Percentiles rank a stretch among this genome's conserved stretches.
These are phyloP conservation scores for Zenarchopterus dispar DNA, from an alignment of 2,797 vertebrate genomes.

Conservation along the genomic window DNA sequence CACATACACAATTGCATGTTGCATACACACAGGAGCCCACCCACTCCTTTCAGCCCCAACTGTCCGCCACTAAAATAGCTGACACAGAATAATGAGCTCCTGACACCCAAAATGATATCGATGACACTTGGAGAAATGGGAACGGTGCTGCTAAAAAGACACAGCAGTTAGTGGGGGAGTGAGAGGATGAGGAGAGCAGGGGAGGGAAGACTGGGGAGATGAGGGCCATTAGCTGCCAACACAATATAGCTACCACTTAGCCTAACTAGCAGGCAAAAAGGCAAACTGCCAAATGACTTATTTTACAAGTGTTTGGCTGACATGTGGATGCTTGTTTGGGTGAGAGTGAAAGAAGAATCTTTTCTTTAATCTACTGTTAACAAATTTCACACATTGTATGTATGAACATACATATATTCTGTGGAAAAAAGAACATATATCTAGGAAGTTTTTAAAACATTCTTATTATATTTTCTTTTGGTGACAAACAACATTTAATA, in stretches of 20 bases:
- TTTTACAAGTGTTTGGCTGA: slow-evolving; percentile 56
- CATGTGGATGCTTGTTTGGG: slow-evolving; percentile 53
- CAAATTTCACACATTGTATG: slow-evolving; percentile 7
- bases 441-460: too few relatives aligned
- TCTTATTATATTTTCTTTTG: not conserved
- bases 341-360: slow-evolving; percentile 41
- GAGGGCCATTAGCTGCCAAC: slow-evolving; percentile 76
- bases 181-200: slow-evolving; percentile 57
- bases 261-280: slow-evolving; percentile 61
- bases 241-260: slow-evolving; percentile 75
- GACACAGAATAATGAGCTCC: slow-evolving; percentile 83
- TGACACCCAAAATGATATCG: slow-evolving; percentile 80
- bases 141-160: slow-evolving; percentile 78
- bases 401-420: too few relatives aligned
- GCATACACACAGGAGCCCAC: slow-evolving; percentile 47
- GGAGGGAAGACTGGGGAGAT: slow-evolving; percentile 62
- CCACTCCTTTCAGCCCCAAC: slow-evolving; percentile 58
- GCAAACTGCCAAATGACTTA: slow-evolving; percentile 70
- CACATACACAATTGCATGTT: slow-evolving; percentile 41
- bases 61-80: slow-evolving; percentile 74
- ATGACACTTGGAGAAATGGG: slow-evolving; percentile 77
- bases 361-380: slow-evolving; percentile 37
- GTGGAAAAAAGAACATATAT: too few relatives aligned
- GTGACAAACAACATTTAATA: not conserved
- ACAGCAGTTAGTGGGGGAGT: slow-evolving; percentile 65